Evolutionary conservation across 2,113 vertebrate genomes (phyloP), one percentile per base, ranked within the genome.

Genomic region (Athene cunicularia): DNA sequence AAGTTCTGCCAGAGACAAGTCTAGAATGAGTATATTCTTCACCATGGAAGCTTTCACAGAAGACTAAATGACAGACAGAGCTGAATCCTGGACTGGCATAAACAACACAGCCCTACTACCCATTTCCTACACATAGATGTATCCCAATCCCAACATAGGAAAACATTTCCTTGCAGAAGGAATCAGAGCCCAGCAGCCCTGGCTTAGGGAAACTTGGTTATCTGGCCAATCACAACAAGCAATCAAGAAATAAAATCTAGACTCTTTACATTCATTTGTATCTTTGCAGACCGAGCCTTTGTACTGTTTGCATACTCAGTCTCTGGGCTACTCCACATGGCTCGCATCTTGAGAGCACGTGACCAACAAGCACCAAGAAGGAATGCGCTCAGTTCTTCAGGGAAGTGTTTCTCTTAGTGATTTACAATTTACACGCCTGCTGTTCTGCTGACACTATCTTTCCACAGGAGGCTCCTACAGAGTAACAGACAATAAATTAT

Each of bases 301-400:
- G 15, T 3, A 2, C 20, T 7, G 14, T 55, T 17, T 66, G 59
- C 2, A 4, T 47, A 12, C 67, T 64, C 67, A 15, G 17, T 8
- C 50, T 66, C 79, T 32, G 58, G 30, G 66, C 43, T 72, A 5
- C 41, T 32, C 14, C 2, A 0, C 26, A 1, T 3, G 6, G 39
- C 22, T 76, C 20, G 11, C 19, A 8, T 1, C 24, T 49, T 10
- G 3, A 47, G 21, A 75, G 7, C 41, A 16, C 0, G 0, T 50
- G 41, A 52, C 58, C 39, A 66, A 33, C 3, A 17, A 20, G 32
- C 33, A 20, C n/a, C 20, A 5, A 5, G 23, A 23, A 72, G 33
- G 26, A 56, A 30, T 0, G 1, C 22, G 18, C 33, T 60, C 60
- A 7, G 2, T 16, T 67, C 60, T 1, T 32, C 33, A 18, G 19